Evolutionary conservation across 2,888 invertebrate species (phyloP), one percentile per base, ranked within the genome.

Genomic region (Plebejus argus): DNA sequence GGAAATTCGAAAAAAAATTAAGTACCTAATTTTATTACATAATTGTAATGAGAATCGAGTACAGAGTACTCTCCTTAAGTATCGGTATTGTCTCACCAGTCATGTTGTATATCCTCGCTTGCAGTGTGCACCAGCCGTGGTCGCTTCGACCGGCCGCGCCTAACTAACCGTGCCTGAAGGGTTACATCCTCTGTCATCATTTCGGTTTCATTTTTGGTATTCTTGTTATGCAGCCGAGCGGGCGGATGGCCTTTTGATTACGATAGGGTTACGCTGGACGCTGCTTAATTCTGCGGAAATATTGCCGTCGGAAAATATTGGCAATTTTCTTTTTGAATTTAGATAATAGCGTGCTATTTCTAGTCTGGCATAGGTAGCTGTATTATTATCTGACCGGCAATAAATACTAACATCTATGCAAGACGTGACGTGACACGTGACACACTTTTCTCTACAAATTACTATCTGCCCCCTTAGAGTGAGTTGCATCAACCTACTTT

Each of bases 81-180:
- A n/a, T n/a, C n/a, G n/a, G n/a, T n/a, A n/a, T n/a, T n/a, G n/a
- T n/a, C n/a, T n/a, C n/a, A n/a, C n/a, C n/a, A n/a, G n/a, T n/a
- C n/a, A n/a, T n/a, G n/a, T n/a, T n/a, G n/a, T n/a, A n/a, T n/a
- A n/a, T n/a, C n/a, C n/a, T 49, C 0, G 58, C n/a, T 78, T 81
- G 71, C 82, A 82, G 80, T 84, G 81, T 49, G 45, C 49, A 81
- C 79, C 79, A 77, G 80, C 76, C 70, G 70, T 56, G 78, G 77
- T 77, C 75, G 77, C 74, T 77, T 58, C 77, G 79, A 71, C 79
- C 79, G 78, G 71, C 71, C 78, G 79, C 78, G 83, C 81, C 82
- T 92, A 92, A 93, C 93, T 91, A 92, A 92, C 93, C 92, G 89
- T 91, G 85, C 81, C 81, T 75, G 86, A 91, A 91, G 92, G 92